These are phyloP conservation scores for Octonoba sinensis DNA, from an alignment of 2,888 invertebrate genomes.

Conservation along the genomic window DNA sequence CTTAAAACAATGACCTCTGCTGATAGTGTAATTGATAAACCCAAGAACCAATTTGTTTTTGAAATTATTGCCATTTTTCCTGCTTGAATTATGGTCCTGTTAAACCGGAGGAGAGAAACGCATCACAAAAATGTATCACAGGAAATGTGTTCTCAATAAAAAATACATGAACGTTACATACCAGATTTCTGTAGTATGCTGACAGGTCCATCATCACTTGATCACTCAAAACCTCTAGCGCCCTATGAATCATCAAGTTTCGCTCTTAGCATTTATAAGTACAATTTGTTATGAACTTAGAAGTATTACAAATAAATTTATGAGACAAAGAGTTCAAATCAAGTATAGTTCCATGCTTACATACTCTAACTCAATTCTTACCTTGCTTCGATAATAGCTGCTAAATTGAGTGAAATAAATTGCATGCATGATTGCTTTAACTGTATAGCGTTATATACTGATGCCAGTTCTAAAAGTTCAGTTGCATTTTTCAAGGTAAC, in stretches of 20 bases:
- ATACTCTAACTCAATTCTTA: slow-evolving; percentile 65
- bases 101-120: no score
- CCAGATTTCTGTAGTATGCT: slow-evolving; percentile 77
- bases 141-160: no score
- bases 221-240: slow-evolving; percentile 78
- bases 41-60: no score
- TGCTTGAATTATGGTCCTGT: no score
- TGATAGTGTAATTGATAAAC: no score
- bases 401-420: slow-evolving; percentile 82
- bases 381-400: slow-evolving; percentile 79
- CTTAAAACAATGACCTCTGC: no score
- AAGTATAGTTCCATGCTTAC: no score
- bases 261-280: no score
- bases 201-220: slow-evolving; percentile 78
- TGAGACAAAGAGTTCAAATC: neutral
- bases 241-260: slow-evolving; percentile 67
- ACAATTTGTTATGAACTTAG: no score
- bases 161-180: slow-evolving; percentile 63
- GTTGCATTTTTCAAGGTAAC: slow-evolving; percentile 82
- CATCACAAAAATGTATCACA: no score
- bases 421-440: slow-evolving; percentile 82
- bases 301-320: slow-evolving; percentile 9
- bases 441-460: slow-evolving; percentile 81
- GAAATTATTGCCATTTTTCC: no score
- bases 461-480: slow-evolving; percentile 82